A percentile compares a stretch with the other conserved stretches of the same genome.
Conservation (phyloP, 2,797 vertebrate species). For the Pangasius macronema region DNA sequence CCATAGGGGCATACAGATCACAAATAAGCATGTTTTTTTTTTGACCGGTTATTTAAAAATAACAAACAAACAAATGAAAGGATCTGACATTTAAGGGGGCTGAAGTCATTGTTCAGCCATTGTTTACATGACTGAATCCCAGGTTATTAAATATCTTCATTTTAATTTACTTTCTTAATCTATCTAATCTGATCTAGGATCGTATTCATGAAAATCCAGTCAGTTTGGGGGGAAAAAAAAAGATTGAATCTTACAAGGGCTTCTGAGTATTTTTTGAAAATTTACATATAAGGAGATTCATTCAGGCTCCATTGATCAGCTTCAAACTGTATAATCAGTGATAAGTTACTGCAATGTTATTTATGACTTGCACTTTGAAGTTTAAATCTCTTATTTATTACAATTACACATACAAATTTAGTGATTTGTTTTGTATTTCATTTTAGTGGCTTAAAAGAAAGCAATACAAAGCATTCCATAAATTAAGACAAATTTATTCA, state of each 20-base stretch:
- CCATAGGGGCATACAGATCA: no score
- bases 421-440: not conserved
- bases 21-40: not conserved
- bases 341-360: no score
- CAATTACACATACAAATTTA: not conserved
- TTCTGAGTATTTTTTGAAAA: not conserved
- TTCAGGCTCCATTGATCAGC: no score
- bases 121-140: no score
- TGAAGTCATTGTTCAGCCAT: no score
- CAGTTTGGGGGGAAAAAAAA: not conserved
- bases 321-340: no score
- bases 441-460: not conserved
- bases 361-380: no score
- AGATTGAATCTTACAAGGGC: not conserved
- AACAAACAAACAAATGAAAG: not conserved
- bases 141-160: no score
- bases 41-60: not conserved
- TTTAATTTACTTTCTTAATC: no score
- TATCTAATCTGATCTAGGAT: not conserved
- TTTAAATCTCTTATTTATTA: not conserved
- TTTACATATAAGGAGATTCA: no score
- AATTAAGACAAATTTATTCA: not conserved
- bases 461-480: not conserved
- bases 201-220: not conserved
- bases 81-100: no score